These are phyloP conservation scores for Sturnira hondurensis DNA, from an alignment of 2,113 vertebrate genomes.

Conservation along the genomic window DNA sequence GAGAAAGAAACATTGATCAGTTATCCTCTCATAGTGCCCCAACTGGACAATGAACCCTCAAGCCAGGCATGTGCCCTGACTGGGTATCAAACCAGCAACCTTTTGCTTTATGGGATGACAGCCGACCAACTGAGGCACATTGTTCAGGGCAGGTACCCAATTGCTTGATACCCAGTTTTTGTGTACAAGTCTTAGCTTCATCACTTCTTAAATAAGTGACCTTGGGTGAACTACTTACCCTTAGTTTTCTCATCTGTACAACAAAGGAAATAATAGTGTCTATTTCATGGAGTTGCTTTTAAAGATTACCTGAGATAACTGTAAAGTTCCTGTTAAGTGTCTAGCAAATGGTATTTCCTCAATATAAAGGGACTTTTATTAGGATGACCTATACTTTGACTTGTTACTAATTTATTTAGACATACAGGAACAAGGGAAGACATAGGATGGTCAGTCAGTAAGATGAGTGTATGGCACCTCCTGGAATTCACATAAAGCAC, in stretches of 20 bases:
- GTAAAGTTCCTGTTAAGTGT: background rate
- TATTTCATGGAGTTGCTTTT: background rate
- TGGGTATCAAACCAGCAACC: no score
- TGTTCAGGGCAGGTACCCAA: background rate
- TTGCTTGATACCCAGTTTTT: slow-evolving; percentile 3
- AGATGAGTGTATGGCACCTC: background rate
- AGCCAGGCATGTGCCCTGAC: no score
- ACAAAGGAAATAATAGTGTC: background rate
- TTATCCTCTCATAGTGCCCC: no score
- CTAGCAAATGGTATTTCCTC: background rate
- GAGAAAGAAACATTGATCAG: no score
- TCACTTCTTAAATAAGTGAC: background rate
- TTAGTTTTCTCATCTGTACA: slow-evolving; percentile 32
- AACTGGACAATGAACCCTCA: no score
- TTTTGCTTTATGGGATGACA: no score
- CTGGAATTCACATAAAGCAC: background rate
- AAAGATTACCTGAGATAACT: slow-evolving; percentile 7
- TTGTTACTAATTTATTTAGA: background rate
- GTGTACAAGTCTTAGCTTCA: background rate
- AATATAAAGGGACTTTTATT: slow-evolving; percentile 36
- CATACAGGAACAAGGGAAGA: background rate
- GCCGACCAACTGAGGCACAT: no score
- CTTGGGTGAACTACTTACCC: background rate
- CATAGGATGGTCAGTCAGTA: background rate
- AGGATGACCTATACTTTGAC: background rate